These are phyloP conservation scores for Drosophila tristis DNA, from an alignment of 1,140 invertebrate species.

Conservation along the genomic window DNA sequence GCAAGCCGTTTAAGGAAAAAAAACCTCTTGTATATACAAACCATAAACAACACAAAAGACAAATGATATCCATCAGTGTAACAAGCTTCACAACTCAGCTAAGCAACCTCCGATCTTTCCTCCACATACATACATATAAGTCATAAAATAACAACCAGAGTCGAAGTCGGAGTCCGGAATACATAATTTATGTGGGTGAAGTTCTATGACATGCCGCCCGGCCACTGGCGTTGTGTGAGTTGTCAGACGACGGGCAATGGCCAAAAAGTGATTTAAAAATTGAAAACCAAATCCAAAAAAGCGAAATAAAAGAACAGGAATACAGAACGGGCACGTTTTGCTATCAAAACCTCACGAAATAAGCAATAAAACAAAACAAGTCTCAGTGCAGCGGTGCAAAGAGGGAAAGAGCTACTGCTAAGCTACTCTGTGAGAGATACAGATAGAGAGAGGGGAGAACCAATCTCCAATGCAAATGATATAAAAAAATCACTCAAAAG, in stretches of 20 bases:
- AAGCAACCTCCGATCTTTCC: constrained; percentile 5
- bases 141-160: constrained; percentile 18
- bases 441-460: constrained; percentile 16
- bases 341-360: constrained; percentile 36
- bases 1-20: background rate
- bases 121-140: background rate
- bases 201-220: constrained; percentile 49
- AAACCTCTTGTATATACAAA: background rate
- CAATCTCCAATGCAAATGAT: constrained; percentile 48
- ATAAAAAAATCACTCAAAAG: constrained; percentile 34
- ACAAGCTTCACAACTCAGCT: constrained; percentile 7
- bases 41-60: background rate
- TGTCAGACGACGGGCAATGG: constrained; percentile 40
- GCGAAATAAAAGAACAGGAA: constrained; percentile 22
- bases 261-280: constrained; percentile 61
- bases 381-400: no score
- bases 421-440: background rate
- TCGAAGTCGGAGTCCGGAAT: no score
- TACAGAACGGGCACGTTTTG: constrained; percentile 48
- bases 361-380: constrained; percentile 29
- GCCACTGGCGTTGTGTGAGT: constrained; percentile 48
- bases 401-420: no score
- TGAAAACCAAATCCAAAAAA: constrained; percentile 26
- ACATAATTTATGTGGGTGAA: constrained; percentile 73
- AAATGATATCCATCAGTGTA: background rate